Evolutionary conservation across 2,797 vertebrate genomes (phyloP).

Genomic region (Kryptopterus vitreolus): DNA sequence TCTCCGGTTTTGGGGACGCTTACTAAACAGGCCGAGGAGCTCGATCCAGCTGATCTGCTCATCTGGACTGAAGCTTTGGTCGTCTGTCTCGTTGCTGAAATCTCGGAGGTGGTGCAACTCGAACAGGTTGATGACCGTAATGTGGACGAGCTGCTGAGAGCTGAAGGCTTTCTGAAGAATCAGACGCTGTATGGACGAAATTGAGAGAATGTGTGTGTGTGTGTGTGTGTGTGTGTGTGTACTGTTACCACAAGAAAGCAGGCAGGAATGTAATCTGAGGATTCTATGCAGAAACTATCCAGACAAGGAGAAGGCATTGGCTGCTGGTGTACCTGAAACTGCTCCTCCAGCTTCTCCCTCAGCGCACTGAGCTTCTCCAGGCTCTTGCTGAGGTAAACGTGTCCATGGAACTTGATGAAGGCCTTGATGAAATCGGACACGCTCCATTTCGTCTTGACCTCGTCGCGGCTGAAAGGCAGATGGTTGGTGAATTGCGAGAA

Average conservation of each 20-base stretch:
- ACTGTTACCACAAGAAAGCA: neutral
- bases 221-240: too few relatives aligned
- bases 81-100: constrained; percentile 80
- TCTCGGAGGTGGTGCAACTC: constrained; percentile 95
- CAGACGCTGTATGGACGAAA: constrained; percentile 78
- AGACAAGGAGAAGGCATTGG: neutral
- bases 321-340: constrained; percentile 84
- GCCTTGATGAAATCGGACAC: constrained; percentile 97
- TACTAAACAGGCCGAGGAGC: constrained; percentile 93
- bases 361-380: constrained; percentile 89
- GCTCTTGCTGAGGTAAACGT: constrained; percentile 93
- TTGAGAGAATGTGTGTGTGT: neutral
- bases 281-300: neutral
- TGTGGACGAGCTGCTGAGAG: constrained; percentile 96
- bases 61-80: constrained; percentile 85
- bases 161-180: constrained; percentile 95
- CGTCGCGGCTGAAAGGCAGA: constrained; percentile 82
- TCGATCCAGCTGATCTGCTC: constrained; percentile 94
- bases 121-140: constrained; percentile 97
- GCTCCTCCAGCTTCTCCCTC: constrained; percentile 95
- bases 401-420: constrained; percentile 98
- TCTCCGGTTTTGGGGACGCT: constrained; percentile 56
- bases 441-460: constrained; percentile 93
- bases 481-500: neutral
- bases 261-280: neutral